Evolutionary conservation across 2,888 invertebrate species (phyloP).

Genomic region (Thyatira batis): DNA sequence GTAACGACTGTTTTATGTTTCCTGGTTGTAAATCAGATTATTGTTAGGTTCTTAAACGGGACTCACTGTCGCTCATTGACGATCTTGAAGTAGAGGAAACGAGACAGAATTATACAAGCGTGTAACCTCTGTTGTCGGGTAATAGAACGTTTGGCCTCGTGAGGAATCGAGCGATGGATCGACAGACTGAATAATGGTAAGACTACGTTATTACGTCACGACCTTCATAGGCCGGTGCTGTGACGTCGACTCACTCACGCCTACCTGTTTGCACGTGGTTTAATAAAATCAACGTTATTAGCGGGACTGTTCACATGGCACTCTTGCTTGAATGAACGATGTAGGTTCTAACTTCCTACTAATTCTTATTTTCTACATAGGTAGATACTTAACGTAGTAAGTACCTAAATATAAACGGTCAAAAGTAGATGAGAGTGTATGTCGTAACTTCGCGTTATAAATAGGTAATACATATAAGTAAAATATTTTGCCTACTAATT

Average conservation of each 20-base stretch:
- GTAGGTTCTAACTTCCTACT: not conserved
- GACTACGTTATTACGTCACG: slow-evolving; percentile 71
- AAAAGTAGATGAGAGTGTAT: too few relatives aligned
- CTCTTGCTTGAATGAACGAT: slow-evolving; percentile 28
- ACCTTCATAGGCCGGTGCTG: slow-evolving; percentile 67
- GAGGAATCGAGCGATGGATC: slow-evolving; percentile 66
- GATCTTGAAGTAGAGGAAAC: slow-evolving; percentile 51
- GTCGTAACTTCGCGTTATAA: too few relatives aligned
- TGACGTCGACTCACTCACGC: slow-evolving; percentile 70
- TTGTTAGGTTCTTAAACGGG: slow-evolving; percentile 37
- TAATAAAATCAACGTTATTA: slow-evolving; percentile 48
- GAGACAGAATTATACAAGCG: slow-evolving; percentile 52
- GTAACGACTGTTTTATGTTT: slow-evolving; percentile 33
- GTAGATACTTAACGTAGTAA: too few relatives aligned
- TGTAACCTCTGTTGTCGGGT: slow-evolving; percentile 54
- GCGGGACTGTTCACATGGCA: slow-evolving; percentile 37
- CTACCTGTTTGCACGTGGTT: slow-evolving; percentile 68
- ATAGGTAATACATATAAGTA: too few relatives aligned
- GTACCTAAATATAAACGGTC: too few relatives aligned
- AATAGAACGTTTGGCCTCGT: slow-evolving; percentile 68
- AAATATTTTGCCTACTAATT: too few relatives aligned
- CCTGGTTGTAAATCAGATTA: slow-evolving; percentile 49
- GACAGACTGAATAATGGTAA: slow-evolving; percentile 68
- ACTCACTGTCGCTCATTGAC: slow-evolving; percentile 33
- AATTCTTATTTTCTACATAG: too few relatives aligned